Base-by-base conservation (phyloP, 2,113 vertebrate species). In the Lutjanus erythropterus region DNA sequence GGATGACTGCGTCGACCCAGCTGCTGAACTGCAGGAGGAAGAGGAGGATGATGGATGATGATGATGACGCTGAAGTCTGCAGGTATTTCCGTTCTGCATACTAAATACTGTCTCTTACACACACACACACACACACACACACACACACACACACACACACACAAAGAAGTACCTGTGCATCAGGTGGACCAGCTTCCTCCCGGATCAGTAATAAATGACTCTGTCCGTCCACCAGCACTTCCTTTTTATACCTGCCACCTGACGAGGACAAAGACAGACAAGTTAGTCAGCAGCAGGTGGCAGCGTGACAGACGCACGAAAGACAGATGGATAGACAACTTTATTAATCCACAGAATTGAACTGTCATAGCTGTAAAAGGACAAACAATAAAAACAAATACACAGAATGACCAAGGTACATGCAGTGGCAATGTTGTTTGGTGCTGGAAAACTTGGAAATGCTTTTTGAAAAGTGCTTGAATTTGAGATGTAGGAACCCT, bases 201-300 rank as follows among this genome's bases (percentile, higher is more conserved):
- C 97, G 95, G 88, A 99, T 97, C 86, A 99, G 93, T 85, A 99
- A 85, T 67, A 99, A 93, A 79, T 98, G 95, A 93, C 96, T 98
- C 81, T 98, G 97, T 41, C 97, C 97, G 1, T 99, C 97, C 11
- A 98, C 95, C 31, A 94, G 83, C 82, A 98, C 95, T 88, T 99
- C 98, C 60, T 98, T 99, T 92, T 99, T 99, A 91, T 97, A 96
- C 77, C 97, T 95, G 0, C 96, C 97, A 41, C 96, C 97, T 99
- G 94, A 68, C 41, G 52, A 52, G 60, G 35, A 78, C 41, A 75
- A 9, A 44, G 44, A 73, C 31, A 70, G 68, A 81, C 62, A 52
- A 0, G 67, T 78, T 60, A 82, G 53, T 58, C 56, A 60, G 46
- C 44, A 2, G 42, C 41, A 14, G 11, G 37, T 44, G 47, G 19